Base-by-base conservation (phyloP, 2,113 vertebrate species). In the Spea bombifrons region DNA sequence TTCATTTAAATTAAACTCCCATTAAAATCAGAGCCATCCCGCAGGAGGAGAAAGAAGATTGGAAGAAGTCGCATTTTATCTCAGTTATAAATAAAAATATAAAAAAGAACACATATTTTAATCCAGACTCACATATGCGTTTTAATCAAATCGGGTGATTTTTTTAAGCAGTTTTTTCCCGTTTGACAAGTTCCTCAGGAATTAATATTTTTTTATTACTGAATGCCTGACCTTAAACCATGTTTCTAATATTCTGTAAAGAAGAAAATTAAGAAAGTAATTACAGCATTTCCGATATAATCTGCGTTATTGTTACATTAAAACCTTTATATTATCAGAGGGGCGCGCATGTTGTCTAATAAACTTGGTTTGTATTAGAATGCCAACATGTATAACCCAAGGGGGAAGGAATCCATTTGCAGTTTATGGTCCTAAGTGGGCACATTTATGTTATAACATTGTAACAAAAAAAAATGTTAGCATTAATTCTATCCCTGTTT, bases 381-480 rank as follows among this genome's bases (percentile, higher is more conserved):
- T 68, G 48, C n/a, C 59, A 75, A 75, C 48, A 74, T 83, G 57
- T 70, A 66, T 80, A 70, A 86, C 48, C 59, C 76, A 73, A n/a
- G 43, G 61, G 16, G 72, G 76, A 75, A 83, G 83, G 10, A 17
- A 7, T 70, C 69, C 16, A 59, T 48, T 68, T 68, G 4, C 55
- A 55, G 59, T 53, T 66, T 71, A 81, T 71, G 82, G 78, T 78
- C 75, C n/a, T 73, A 75, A 63, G 53, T 76, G 12, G 70, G 66
- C 59, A 48, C 61, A 65, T 81, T 79, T 69, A 55, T 80, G 76
- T 75, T 50, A 75, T 66, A 82, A 75, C 78, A 83, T 79, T 82
- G 47, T 75, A 70, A 52, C 44, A 66, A 43, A 9, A 66, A 76
- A 64, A 15, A 30, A 30, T 30, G 30, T 30, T 44, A 76, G 44